A percentile compares a stretch with the other conserved stretches of the same genome.
Conservation (phyloP, 2,888 invertebrate species). For the Pterostichus niger region DNA sequence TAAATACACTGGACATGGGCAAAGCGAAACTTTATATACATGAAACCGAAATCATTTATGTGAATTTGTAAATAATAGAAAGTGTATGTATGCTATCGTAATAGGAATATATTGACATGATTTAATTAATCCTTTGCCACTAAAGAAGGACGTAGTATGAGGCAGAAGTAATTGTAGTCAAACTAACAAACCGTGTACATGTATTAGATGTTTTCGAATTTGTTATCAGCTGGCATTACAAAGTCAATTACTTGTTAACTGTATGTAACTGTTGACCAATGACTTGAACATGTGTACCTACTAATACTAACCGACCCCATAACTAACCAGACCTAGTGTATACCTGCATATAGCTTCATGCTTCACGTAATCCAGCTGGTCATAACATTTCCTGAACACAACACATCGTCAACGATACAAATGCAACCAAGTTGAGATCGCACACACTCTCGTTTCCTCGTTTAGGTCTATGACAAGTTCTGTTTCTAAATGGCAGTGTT, state of each 20-base stretch:
- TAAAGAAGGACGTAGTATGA: slow-evolving; percentile 18
- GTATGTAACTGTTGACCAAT: slow-evolving; percentile 14
- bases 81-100: slow-evolving; percentile 72
- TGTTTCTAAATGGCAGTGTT: slow-evolving; percentile 66
- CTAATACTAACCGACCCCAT: slow-evolving; percentile 3
- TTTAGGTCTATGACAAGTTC: slow-evolving; percentile 62
- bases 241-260: slow-evolving; percentile 52
- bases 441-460: slow-evolving; percentile 60
- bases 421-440: slow-evolving; percentile 56
- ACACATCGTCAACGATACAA: slow-evolving; percentile 33
- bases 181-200: slow-evolving; percentile 13
- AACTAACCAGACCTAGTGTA: not conserved
- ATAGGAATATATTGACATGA: slow-evolving; percentile 69
- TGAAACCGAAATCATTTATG: slow-evolving; percentile 77
- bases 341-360: slow-evolving; percentile 18
- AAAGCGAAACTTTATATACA: slow-evolving; percentile 71
- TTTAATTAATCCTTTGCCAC: slow-evolving; percentile 41
- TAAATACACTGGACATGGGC: slow-evolving; percentile 64
- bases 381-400: slow-evolving; percentile 52
- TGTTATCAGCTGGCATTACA: slow-evolving; percentile 63
- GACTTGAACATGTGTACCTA: too few relatives aligned
- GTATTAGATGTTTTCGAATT: slow-evolving; percentile 52
- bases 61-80: slow-evolving; percentile 73
- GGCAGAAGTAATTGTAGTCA: slow-evolving; percentile 37
- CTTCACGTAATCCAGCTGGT: slow-evolving; percentile 60